A percentile compares a stretch with the other conserved stretches of the same genome.
phyloP scores from a whole-genome alignment of 2,113 vertebrate species.

The Apodemus sylvaticus region DNA sequence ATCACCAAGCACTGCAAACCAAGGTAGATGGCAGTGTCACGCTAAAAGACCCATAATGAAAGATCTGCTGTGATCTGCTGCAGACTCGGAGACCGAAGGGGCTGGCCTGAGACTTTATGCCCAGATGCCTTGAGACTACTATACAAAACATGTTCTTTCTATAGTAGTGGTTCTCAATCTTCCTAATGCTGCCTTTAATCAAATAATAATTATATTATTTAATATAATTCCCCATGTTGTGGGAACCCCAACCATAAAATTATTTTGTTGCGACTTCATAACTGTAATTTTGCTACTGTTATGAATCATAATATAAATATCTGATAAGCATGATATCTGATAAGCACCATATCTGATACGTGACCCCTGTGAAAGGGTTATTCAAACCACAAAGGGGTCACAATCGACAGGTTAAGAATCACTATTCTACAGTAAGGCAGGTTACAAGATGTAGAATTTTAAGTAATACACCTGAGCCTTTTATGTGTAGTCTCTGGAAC shows the following conservation, averaged over 20 bases:
- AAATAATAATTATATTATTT: not conserved
- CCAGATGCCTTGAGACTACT: not conserved
- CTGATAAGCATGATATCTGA: too few species aligned
- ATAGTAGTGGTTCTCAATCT: not conserved
- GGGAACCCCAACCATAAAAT: not conserved
- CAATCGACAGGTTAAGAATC: not conserved
- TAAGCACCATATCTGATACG: not conserved
- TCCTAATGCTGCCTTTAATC: not conserved
- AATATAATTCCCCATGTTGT: not conserved
- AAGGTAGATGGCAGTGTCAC: not conserved
- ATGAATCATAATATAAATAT: not conserved
- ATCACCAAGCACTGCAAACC: not conserved
- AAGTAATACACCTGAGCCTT: not conserved
- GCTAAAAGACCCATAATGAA: not conserved
- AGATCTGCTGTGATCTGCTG: too few species aligned
- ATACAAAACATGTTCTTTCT: not conserved
- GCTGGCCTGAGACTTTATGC: not conserved
- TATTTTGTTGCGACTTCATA: not conserved
- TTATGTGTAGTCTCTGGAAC: not conserved
- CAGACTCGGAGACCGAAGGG: not conserved
- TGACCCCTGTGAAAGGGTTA: not conserved
- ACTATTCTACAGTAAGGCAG: not conserved
- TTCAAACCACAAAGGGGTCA: not conserved
- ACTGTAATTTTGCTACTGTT: not conserved
- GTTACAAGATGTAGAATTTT: not conserved